Conservation (phyloP, 2,888 invertebrate species). For the Drosophila limbata region DNA sequence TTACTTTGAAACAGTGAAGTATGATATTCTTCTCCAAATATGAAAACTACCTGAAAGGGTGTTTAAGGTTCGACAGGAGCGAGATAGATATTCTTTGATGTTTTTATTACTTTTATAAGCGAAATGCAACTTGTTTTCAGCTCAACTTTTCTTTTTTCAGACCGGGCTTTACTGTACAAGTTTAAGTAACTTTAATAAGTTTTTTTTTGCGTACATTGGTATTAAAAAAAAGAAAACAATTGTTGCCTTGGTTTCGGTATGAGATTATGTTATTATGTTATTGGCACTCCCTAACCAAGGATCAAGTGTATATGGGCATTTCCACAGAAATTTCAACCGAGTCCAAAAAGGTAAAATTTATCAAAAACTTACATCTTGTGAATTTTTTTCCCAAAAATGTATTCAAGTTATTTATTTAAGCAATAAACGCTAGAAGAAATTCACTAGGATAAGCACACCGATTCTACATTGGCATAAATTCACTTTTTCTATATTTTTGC, state of each 20-base stretch:
- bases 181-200: conserved; percentile 39
- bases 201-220: conserved; percentile 32
- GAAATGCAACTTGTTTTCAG: conserved; percentile 58
- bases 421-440: too few relatives aligned
- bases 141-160: conserved; percentile 6
- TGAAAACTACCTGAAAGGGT: not conserved
- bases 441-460: too few relatives aligned
- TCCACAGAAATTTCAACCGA: too few relatives aligned
- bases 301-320: too few relatives aligned
- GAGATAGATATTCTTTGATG: not conserved
- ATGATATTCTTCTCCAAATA: not conserved
- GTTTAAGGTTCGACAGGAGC: not conserved
- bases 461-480: too few relatives aligned
- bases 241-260: not conserved
- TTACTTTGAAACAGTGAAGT: not conserved
- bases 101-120: conserved; percentile 53
- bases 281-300: not conserved
- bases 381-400: too few relatives aligned
- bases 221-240: not conserved
- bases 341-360: too few relatives aligned
- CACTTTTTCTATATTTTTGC: too few relatives aligned
- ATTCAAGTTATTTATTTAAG: too few relatives aligned
- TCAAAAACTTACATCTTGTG: too few relatives aligned
- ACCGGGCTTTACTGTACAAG: conserved; percentile 2
- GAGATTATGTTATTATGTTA: not conserved